Percentiles rank a stretch among this genome's conserved stretches.
These are phyloP conservation scores for Scaptomyza cyrtandrae DNA, from an alignment of 2,888 invertebrate genomes.

Conservation along the genomic window DNA sequence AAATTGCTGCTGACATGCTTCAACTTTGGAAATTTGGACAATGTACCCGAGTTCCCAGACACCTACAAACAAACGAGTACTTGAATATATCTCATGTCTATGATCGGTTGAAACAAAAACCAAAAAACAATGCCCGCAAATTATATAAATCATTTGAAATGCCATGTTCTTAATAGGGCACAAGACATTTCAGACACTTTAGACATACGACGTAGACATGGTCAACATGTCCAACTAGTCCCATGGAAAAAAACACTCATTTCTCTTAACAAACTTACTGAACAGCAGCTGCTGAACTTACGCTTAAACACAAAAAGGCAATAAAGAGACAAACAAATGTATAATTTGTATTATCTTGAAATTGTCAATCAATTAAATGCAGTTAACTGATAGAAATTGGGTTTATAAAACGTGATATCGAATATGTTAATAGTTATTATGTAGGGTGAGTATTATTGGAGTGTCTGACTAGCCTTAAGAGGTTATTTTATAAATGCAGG, in stretches of 20 bases:
- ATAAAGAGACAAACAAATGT: background rate
- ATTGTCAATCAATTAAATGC: slow-evolving; percentile 56
- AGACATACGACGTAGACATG: slow-evolving; percentile 63
- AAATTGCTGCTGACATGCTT: slow-evolving; percentile 68
- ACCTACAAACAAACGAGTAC: slow-evolving; percentile 40
- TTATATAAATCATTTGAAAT: slow-evolving; percentile 76
- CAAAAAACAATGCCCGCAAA: slow-evolving; percentile 64
- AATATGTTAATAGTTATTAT: background rate
- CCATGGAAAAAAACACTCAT: slow-evolving; percentile 28
- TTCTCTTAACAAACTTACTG: background rate
- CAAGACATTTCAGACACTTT: slow-evolving; percentile 69
- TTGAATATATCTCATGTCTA: slow-evolving; percentile 43
- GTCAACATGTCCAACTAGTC: slow-evolving; percentile 56
- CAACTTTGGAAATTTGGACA: slow-evolving; percentile 39
- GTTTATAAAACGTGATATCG: background rate
- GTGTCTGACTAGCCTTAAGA: background rate
- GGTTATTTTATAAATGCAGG: background rate
- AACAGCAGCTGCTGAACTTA: slow-evolving; percentile 67
- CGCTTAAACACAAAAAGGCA: slow-evolving; percentile 25
- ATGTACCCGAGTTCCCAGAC: slow-evolving; percentile 39
- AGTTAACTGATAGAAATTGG: slow-evolving; percentile 10
- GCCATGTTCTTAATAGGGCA: slow-evolving; percentile 75
- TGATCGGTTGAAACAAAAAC: slow-evolving; percentile 35
- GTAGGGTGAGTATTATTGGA: background rate
- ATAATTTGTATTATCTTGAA: slow-evolving; percentile 44